These are phyloP conservation scores for Lochmaea crataegi DNA, from an alignment of 2,888 invertebrate genomes.

Conservation along the genomic window DNA sequence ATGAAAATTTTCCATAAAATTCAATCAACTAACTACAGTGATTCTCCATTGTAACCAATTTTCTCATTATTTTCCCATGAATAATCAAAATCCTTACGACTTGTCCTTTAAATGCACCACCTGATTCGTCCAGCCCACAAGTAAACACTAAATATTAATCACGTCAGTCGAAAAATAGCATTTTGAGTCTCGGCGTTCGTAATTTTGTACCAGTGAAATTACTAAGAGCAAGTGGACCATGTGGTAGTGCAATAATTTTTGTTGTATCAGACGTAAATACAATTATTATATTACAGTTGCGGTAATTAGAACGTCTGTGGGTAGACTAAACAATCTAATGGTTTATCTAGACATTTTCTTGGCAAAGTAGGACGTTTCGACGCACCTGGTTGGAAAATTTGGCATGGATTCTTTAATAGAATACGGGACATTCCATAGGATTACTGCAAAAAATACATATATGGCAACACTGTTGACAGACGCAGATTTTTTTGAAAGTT, in stretches of 20 bases:
- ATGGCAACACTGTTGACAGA: too few species aligned
- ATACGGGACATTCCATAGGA: not conserved
- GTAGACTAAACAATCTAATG: constrained; percentile 59
- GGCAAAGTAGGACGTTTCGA: constrained; percentile 47
- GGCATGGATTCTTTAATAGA: constrained; percentile 2
- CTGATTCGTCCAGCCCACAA: constrained; percentile 6
- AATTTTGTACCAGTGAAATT: constrained; percentile 36
- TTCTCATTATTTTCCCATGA: not conserved
- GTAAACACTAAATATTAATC: constrained; percentile 40
- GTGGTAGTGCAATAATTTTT: constrained; percentile 49
- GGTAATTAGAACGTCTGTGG: constrained; percentile 55
- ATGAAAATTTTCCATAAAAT: too few species aligned
- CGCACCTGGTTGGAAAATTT: constrained; percentile 54
- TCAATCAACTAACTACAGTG: too few species aligned
- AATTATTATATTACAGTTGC: constrained; percentile 54
- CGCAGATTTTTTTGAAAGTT: too few species aligned
- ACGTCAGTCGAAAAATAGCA: constrained; percentile 34
- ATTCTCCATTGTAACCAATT: too few species aligned
- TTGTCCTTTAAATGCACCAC: not conserved
- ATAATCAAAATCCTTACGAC: not conserved
- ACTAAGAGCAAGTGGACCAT: constrained; percentile 48
- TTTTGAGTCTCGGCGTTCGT: not conserved
- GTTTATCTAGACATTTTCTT: constrained; percentile 56
- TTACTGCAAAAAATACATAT: too few species aligned
- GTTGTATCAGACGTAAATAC: constrained; percentile 50